phyloP scores from a whole-genome alignment of 1,140 invertebrate genomes.

The Drosophila punjabiensis region DNA sequence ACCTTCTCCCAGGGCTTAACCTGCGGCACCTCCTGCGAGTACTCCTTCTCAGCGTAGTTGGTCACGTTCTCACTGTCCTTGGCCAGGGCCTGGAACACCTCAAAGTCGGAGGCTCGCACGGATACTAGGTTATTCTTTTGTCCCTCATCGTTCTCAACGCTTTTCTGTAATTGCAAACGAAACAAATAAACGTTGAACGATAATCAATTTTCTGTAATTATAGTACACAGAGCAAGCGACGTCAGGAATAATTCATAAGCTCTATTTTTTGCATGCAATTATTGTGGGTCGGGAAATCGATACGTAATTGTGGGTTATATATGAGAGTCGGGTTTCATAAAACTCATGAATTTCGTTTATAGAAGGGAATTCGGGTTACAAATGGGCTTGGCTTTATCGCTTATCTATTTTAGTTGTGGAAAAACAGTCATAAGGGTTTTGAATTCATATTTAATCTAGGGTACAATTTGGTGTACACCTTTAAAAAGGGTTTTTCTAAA shows the following conservation, averaged over 20 bases:
- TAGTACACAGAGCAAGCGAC: background rate
- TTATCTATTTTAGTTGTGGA: background rate
- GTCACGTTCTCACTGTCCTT: conserved; percentile 94
- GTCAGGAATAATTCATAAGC: conserved; percentile 14
- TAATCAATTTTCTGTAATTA: conserved; percentile 44
- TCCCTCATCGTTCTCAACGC: conserved; percentile 94
- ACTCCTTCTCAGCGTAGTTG: conserved; percentile 91
- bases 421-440: background rate
- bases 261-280: conserved; percentile 1
- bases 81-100: conserved; percentile 98
- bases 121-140: conserved; percentile 96
- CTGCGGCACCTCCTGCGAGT: conserved; percentile 95
- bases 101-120: conserved; percentile 97
- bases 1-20: conserved; percentile 96
- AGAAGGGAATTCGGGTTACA: conserved; percentile 2
- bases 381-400: background rate
- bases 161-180: conserved; percentile 88
- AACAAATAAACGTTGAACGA: conserved; percentile 1
- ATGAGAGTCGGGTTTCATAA: conserved; percentile 1
- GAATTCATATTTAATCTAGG: background rate
- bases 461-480: too few relatives aligned
- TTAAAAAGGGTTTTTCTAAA: too few relatives aligned
- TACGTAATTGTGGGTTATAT: conserved; percentile 15
- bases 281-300: conserved; percentile 2
- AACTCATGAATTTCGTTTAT: conserved; percentile 6